These are phyloP conservation scores for Propithecus coquereli DNA, from an alignment of 2,113 vertebrate species.

Conservation along the genomic window DNA sequence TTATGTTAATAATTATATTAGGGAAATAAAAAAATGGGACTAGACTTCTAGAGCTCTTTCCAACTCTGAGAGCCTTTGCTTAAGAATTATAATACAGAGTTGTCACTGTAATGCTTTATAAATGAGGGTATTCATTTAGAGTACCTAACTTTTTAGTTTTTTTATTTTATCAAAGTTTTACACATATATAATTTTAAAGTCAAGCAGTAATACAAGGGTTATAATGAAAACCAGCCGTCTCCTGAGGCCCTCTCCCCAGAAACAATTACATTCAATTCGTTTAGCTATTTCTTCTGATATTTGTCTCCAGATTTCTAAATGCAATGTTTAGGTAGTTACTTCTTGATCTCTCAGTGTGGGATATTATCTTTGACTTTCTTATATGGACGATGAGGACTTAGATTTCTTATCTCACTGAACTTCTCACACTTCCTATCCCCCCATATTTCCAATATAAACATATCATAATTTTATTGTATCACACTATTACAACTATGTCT, in stretches of 20 bases:
- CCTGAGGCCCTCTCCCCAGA: not conserved
- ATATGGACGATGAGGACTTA: not conserved
- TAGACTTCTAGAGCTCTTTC: not conserved
- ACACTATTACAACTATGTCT: not conserved
- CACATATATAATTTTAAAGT: not conserved
- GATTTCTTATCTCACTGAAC: not conserved
- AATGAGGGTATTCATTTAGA: not conserved
- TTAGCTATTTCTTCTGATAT: not conserved
- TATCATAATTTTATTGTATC: not conserved
- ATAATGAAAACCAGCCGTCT: not conserved
- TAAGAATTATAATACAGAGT: not conserved
- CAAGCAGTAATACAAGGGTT: not conserved
- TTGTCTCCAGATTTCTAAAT: constrained; percentile 20
- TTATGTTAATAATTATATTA: not conserved
- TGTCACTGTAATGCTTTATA: not conserved
- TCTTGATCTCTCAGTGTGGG: not conserved
- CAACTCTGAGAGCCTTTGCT: not conserved
- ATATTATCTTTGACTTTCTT: constrained; percentile 15
- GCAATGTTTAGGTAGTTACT: not conserved
- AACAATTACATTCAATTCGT: not conserved
- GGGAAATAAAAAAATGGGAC: not conserved
- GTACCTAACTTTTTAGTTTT: not conserved
- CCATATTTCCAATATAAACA: not conserved
- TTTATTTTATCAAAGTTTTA: not conserved
- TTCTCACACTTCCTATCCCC: not conserved